A percentile compares a stretch with the other conserved stretches of the same genome.
phyloP scores from a whole-genome alignment of 2,113 vertebrate species.

The Addax nasomaculatus region DNA sequence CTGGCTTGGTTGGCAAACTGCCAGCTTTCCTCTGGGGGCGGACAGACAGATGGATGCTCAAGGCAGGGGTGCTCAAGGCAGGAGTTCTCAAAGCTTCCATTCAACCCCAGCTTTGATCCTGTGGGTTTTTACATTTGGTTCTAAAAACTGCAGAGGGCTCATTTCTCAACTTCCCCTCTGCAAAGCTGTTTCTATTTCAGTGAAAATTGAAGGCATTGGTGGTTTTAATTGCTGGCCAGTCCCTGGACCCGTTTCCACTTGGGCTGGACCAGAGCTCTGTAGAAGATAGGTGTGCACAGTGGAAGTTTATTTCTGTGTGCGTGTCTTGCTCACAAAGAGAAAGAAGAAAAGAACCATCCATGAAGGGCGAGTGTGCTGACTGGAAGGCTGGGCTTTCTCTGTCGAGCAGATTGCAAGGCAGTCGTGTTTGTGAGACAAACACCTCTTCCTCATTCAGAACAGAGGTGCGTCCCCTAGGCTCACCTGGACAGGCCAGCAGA shows the following conservation, averaged over 20 bases:
- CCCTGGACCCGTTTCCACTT: accelerated
- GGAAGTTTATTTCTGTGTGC: not conserved
- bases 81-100: accelerated
- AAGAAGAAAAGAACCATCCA: not conserved
- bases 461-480: not conserved
- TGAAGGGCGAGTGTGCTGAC: accelerated
- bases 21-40: not conserved
- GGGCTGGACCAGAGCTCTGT: too few species aligned
- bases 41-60: not conserved
- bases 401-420: not conserved
- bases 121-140: not conserved
- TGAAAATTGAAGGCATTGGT: not conserved
- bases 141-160: not conserved
- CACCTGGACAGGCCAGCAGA: not conserved
- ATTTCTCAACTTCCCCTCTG: not conserved
- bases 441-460: not conserved
- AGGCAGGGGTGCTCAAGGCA: accelerated
- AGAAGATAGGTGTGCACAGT: not conserved
- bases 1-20: too few species aligned
- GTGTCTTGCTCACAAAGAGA: not conserved
- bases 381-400: not conserved
- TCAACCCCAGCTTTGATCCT: not conserved
- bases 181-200: not conserved
- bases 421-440: not conserved
- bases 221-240: accelerated